Evolutionary conservation across 2,797 vertebrate species (phyloP), one percentile per base, ranked within the genome.

Genomic region (Glyptemys insculpta): DNA sequence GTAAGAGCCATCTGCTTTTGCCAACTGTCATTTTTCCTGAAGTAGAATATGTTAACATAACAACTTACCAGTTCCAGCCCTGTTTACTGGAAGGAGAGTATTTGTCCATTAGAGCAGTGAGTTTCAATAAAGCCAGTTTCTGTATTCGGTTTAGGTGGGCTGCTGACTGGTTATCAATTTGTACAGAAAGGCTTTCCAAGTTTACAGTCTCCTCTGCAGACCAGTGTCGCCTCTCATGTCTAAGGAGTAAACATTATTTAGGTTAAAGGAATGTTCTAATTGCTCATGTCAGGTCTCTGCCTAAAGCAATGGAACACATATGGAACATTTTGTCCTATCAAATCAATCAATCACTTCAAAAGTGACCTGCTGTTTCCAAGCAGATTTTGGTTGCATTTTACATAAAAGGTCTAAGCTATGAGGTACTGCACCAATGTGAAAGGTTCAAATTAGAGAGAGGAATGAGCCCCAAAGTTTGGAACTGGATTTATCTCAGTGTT

Each of bases 31-130:
- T 41, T 79, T 80, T 74, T 79, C 34, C 29, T 9, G 57, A 86
- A 87, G n/a, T 49, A n/a, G 12, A n/a, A 4, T 72, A 68, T 56
- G 83, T 89, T 34, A 79, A 1, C 34, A 44, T n/a, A 81, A 68
- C 27, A 59, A 94, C 98, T 99, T 98, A 99, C 99, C 99, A 99
- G 97, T 98, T 99, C 99, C 99, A 99, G 91, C 99, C 99, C 97
- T 99, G 99, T 95, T 98, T 99, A 96, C 98, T 99, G 98, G 98
- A 98, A 2, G 99, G 99, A 4, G 99, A 99, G 92, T 98, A 97
- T 96, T 98, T 99, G 98, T 99, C 99, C 99, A 99, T 99, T 83
- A 99, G 97, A 82, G 99, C 97, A 1, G 99, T 99, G 97, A 99
- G 98, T 81, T 98, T 99, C 91, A 99, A 95, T 96, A 99, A 89